Evolutionary conservation across 2,113 vertebrate genomes (phyloP).

Genomic region (Bothrops jararaca): DNA sequence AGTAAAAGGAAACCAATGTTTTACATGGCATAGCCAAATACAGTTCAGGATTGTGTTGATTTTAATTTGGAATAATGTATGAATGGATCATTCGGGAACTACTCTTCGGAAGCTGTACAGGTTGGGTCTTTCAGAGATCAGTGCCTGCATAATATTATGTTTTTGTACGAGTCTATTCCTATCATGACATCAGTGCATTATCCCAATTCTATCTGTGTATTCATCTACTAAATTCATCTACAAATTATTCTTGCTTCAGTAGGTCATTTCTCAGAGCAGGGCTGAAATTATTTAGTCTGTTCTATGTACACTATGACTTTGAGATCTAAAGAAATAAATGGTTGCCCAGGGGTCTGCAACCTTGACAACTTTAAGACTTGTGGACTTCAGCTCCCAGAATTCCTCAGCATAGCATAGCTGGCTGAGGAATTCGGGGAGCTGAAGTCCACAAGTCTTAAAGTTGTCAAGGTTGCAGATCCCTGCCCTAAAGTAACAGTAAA

Average conservation of each 20-base stretch:
- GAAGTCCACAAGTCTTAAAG: no score
- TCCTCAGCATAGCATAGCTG: no score
- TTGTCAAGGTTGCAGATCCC: no score
- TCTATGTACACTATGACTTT: background rate
- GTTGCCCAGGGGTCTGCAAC: background rate
- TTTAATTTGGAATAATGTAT: background rate
- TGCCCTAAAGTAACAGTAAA: background rate
- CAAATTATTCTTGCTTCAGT: background rate
- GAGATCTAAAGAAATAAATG: background rate
- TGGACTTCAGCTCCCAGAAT: no score
- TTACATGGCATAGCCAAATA: background rate
- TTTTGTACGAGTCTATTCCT: background rate
- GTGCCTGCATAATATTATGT: background rate
- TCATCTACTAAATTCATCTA: background rate
- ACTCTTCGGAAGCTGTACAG: background rate
- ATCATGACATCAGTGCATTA: background rate
- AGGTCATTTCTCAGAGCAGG: background rate
- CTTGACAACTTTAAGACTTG: no score
- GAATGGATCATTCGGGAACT: background rate
- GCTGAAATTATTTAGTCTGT: background rate
- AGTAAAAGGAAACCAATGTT: background rate
- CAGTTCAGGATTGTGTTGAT: background rate
- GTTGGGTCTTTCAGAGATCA: background rate
- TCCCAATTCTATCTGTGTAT: background rate
- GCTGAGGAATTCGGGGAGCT: no score